These are phyloP conservation scores for Psittacara wagleri DNA, from an alignment of 2,113 vertebrate genomes.

Conservation along the genomic window DNA sequence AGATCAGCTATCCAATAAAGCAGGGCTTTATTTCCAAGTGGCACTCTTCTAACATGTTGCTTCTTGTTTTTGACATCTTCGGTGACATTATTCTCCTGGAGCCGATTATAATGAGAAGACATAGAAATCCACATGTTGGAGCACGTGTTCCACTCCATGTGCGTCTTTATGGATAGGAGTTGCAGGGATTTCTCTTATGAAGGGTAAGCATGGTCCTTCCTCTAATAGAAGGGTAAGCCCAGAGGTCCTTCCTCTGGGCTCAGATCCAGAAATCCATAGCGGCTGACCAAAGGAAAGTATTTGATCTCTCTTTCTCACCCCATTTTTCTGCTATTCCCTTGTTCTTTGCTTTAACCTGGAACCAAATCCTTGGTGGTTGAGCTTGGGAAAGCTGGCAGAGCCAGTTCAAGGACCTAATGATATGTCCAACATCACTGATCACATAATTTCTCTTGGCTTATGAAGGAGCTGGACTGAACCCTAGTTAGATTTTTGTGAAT, in stretches of 20 bases:
- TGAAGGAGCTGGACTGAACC: background rate
- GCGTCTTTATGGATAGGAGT: background rate
- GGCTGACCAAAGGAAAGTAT: background rate
- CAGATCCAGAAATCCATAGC: background rate
- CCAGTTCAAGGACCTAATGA: background rate
- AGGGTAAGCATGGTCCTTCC: background rate
- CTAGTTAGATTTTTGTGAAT: background rate
- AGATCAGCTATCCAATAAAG: constrained; percentile 67
- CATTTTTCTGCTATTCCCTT: background rate
- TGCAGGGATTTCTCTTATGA: background rate
- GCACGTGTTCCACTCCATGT: background rate
- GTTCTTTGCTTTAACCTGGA: background rate
- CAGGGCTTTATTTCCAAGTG: constrained; percentile 69
- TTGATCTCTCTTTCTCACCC: background rate
- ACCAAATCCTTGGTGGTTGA: background rate
- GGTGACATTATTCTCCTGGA: constrained; percentile 37
- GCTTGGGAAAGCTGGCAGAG: background rate
- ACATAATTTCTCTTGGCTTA: background rate
- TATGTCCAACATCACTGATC: background rate
- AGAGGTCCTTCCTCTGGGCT: background rate
- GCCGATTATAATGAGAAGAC: background rate
- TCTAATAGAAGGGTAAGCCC: background rate
- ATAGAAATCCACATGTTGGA: background rate
- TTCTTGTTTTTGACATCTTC: constrained; percentile 65
- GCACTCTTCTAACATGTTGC: constrained; percentile 55